phyloP scores from a whole-genome alignment of 2,113 vertebrate genomes.

The Struthio camelus region DNA sequence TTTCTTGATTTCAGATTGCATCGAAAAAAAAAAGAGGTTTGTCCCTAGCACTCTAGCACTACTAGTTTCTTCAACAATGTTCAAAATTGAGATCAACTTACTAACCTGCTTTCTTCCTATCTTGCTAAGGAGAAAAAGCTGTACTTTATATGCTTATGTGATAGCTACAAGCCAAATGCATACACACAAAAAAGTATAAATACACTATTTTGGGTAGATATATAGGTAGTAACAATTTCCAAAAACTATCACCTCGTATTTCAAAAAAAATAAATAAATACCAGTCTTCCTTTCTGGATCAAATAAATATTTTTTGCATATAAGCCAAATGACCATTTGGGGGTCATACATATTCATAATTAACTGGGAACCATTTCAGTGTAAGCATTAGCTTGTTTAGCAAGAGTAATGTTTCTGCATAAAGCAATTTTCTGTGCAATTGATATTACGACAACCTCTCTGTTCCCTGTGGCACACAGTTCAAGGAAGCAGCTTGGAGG shows the following conservation, averaged over 20 bases:
- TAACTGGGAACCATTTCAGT: conserved; percentile 54
- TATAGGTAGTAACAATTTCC: background rate
- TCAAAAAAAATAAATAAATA: conserved; percentile 25
- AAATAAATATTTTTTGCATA: background rate
- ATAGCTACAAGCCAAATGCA: background rate
- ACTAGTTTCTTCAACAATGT: background rate
- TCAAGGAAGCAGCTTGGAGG: conserved; percentile 54
- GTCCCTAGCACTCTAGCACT: background rate
- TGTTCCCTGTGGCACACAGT: background rate
- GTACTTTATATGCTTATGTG: background rate
- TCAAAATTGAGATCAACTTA: background rate
- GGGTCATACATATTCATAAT: conserved; percentile 55
- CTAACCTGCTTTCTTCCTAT: background rate
- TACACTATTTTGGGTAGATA: background rate
- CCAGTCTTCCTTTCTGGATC: background rate
- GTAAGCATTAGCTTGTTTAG: conserved; percentile 34
- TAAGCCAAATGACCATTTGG: conserved; percentile 48
- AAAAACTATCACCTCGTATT: background rate
- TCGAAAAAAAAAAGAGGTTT: background rate
- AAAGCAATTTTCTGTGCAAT: conserved; percentile 50
- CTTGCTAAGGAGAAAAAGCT: background rate
- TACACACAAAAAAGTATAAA: background rate
- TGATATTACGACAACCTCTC: conserved; percentile 21
- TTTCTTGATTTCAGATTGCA: background rate
- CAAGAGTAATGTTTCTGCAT: conserved; percentile 48